Evolutionary conservation across 2,797 vertebrate genomes (phyloP), one percentile per base, ranked within the genome.

Genomic region (Enteromius fasciolatus): DNA sequence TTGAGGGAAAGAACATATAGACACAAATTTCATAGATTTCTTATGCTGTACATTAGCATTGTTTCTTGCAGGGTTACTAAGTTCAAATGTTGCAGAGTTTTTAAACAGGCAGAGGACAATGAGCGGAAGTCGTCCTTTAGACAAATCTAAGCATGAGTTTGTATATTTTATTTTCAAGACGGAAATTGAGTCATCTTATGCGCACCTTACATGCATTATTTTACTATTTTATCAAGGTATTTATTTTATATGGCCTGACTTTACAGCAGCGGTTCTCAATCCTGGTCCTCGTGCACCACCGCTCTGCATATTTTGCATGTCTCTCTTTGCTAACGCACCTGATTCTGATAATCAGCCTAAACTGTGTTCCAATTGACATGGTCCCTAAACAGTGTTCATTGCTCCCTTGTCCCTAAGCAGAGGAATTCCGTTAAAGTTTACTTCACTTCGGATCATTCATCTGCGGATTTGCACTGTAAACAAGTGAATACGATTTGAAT

Each of bases 71-170:
- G 25, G 17, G 46, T 28, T 18, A 20, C 12, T 28, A 28, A 28
- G 33, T 59, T 57, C 6, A 17, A 48, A 18, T 3, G n/a, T 44
- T 8, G 4, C 20, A n/a, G 8, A 20, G 6, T 23, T 69, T 69
- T 57, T 72, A 5, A 36, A 80, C 41, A 17, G 12, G 46, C 64
- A 28, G 31, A 48, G 36, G 39, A 72, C 54, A 73, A 80, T 72
- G 4, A 39, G 50, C 17, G 39, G 54, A 80, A 80, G 57, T 63
- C 7, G 4, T 68, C 23, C 33, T 44, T 17, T 36, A 4, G 67
- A 33, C 12, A 33, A 44, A 46, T 48, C 64, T 6, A 44, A 80
- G 20, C 39, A 80, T 33, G 23, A 14, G 4, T 61, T 25, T 36
- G 61, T 46, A 23, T 66, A 23, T 48, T 52, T 57, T 54, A 44